Base-by-base conservation (phyloP, 2,113 vertebrate genomes). In the Bolborhynchus lineola region DNA sequence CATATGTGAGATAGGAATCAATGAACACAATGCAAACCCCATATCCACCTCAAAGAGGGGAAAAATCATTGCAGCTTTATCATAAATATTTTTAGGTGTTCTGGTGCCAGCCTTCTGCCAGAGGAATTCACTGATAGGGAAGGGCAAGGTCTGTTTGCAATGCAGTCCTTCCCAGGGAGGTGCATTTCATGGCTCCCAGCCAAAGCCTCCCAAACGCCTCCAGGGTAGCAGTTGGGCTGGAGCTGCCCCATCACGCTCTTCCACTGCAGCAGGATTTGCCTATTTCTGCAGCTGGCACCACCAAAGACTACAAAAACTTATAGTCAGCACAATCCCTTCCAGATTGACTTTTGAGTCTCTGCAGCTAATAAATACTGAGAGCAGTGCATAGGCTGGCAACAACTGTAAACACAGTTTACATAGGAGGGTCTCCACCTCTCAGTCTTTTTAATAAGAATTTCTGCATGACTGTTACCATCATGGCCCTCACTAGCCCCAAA, bases 261-360 rank as follows among this genome's bases (percentile, higher is more conserved):
- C 69, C 69, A 64, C 76, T 74, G 46, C 65, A 94, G 86, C 72
- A 24, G 0, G 80, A 71, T 92, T 94, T 90, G 90, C 88, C 90
- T 92, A 41, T 47, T 95, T 96, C 71, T 93, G 93, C 93, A 96
- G 88, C 75, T 93, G 90, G 88, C 60, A 96, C 72, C 80, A 96
- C 88, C 82, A 96, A 95, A 86, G 88, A 60, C 90, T 93, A 92
- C 69, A 91, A 60, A 94, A 94, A 60, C 76, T 52, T 49, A 67
- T 8, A 88, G 88, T 96, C 83, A 97, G 93, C 76, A 92, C 63
- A 84, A 88, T 68, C 60, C 23, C 93, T 92, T 88, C 81, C 86
- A 96, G 86, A 86, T 1, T 55, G 71, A 50, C 47, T 95, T 78
- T 79, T 83, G 64, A 67, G 59, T 28, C 68, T 94, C 76, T 88